phyloP scores from a whole-genome alignment of 2,113 vertebrate genomes.

The Heloderma charlesbogerti region DNA sequence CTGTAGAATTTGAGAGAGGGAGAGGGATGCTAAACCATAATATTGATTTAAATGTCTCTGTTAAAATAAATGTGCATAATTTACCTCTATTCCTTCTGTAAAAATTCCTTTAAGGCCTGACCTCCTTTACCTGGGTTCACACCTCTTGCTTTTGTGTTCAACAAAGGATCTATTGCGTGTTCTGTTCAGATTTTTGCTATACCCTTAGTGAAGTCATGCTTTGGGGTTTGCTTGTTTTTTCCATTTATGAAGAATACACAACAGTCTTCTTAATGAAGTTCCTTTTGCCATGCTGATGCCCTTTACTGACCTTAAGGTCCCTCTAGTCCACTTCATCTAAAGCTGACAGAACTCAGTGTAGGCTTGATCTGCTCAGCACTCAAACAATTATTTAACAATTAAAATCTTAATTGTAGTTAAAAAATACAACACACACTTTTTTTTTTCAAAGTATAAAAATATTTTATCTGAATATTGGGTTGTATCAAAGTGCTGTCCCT shows the following conservation, averaged over 20 bases:
- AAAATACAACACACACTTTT: neutral
- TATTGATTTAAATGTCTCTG: slow-evolving; percentile 49
- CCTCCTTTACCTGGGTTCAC: slow-evolving; percentile 45
- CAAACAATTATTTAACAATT: slow-evolving; percentile 5
- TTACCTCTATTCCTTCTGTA: slow-evolving; percentile 41
- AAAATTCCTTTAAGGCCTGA: slow-evolving; percentile 49
- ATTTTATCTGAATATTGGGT: neutral
- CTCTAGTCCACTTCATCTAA: neutral
- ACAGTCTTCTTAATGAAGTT: slow-evolving; percentile 47
- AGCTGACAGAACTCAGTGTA: slow-evolving; percentile 32
- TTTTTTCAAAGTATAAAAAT: neutral
- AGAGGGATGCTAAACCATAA: slow-evolving; percentile 38
- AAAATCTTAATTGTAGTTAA: neutral
- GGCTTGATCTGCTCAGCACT: neutral
- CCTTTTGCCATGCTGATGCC: slow-evolving; percentile 27
- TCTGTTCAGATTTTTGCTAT: slow-evolving; percentile 52
- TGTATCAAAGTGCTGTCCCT: neutral
- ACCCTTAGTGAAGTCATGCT: slow-evolving; percentile 43
- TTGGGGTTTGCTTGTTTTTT: slow-evolving; percentile 37
- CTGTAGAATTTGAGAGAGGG: slow-evolving; percentile 20
- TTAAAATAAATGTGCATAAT: slow-evolving; percentile 60
- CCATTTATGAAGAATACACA: slow-evolving; percentile 48
- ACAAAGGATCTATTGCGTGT: slow-evolving; percentile 37
- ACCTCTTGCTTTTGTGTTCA: slow-evolving; percentile 23
- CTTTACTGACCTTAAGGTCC: slow-evolving; percentile 42